Evolutionary conservation across 1,140 invertebrate genomes (phyloP), one percentile per base, ranked within the genome.

Genomic region (Pseudobourletiella spinata): DNA sequence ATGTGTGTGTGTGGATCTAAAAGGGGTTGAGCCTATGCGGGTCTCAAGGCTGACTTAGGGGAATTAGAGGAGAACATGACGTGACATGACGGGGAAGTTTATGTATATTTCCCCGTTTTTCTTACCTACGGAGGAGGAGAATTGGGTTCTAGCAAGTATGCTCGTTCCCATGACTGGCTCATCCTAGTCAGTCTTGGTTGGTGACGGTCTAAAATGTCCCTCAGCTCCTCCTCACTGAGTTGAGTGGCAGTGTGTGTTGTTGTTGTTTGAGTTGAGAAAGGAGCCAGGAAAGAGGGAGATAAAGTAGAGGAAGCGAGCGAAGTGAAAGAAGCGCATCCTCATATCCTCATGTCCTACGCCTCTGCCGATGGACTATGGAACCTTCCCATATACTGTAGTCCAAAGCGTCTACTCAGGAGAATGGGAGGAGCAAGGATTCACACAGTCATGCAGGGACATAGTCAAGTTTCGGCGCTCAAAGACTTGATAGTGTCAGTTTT

Each of bases 81-180:
- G 42, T 35, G 58, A 52, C 58, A 61, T 61, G 59, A 55, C 25
- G 35, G 32, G 28, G 16, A 4, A 61, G 39, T 55, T 54, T 18
- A 61, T 55, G 28, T 44, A 44, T 55, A 51, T 59, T 30, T 51
- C 28, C 2, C 6, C n/a, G 32, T 39, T 39, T 39, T n/a, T 39
- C 32, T 39, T 39, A n/a, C 8, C n/a, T 8, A 11, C 8, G 8
- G 32, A 39, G n/a, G 32, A 51, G 20, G 4, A 51, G 4, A 51
- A 26, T 26, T 51, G 22, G 15, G 48, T n/a, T n/a, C n/a, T n/a
- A n/a, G n/a, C n/a, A n/a, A n/a, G n/a, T n/a, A n/a, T n/a, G n/a
- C n/a, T n/a, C n/a, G n/a, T n/a, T n/a, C n/a, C n/a, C n/a, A n/a
- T n/a, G n/a, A n/a, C n/a, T n/a, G n/a, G n/a, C n/a, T n/a, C n/a